A percentile compares a stretch with the other conserved stretches of the same genome.
Evolutionary conservation across 2,888 invertebrate species (phyloP).

Genomic region (Gerris lacustris): DNA sequence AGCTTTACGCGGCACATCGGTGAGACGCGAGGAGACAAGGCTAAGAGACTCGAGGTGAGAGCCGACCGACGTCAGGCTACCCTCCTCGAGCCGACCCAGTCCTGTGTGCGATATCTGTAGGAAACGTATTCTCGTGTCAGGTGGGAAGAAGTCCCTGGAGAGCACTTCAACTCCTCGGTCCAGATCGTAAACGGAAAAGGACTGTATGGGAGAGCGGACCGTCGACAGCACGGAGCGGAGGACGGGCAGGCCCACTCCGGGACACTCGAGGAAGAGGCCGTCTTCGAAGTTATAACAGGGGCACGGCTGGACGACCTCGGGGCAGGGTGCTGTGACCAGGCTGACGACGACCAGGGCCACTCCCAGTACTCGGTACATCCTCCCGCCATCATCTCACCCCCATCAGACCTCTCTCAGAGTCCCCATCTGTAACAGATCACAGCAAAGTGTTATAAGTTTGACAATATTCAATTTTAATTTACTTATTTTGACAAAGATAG

Average conservation of each 20-base stretch:
- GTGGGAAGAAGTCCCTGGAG: conserved; percentile 61
- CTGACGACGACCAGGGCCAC: conserved; percentile 28
- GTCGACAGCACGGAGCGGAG: conserved; percentile 53
- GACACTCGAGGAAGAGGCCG: conserved; percentile 79
- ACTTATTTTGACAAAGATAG: too few relatives aligned
- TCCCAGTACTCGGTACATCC: conserved; percentile 22
- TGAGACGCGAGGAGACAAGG: conserved; percentile 60
- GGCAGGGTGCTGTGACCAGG: conserved; percentile 41
- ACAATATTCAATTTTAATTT: too few relatives aligned
- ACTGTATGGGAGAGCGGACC: conserved; percentile 50
- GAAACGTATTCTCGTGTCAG: conserved; percentile 53
- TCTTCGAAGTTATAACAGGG: conserved; percentile 88
- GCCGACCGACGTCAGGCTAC: conserved; percentile 28
- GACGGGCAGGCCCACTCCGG: conserved; percentile 62
- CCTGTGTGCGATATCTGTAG: conserved; percentile 51
- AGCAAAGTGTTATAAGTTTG: too few relatives aligned
- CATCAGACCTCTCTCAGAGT: conserved; percentile 1
- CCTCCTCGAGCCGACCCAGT: conserved; percentile 31
- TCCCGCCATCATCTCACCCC: conserved; percentile 3
- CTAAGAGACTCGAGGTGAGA: conserved; percentile 46
- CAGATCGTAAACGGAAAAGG: conserved; percentile 76
- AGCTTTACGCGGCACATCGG: conserved; percentile 64
- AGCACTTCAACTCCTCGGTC: conserved; percentile 66
- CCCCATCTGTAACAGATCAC: not conserved
- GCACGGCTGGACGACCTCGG: conserved; percentile 67